Conservation (phyloP, 2,888 invertebrate species). For the Calliopum simillimum region DNA sequence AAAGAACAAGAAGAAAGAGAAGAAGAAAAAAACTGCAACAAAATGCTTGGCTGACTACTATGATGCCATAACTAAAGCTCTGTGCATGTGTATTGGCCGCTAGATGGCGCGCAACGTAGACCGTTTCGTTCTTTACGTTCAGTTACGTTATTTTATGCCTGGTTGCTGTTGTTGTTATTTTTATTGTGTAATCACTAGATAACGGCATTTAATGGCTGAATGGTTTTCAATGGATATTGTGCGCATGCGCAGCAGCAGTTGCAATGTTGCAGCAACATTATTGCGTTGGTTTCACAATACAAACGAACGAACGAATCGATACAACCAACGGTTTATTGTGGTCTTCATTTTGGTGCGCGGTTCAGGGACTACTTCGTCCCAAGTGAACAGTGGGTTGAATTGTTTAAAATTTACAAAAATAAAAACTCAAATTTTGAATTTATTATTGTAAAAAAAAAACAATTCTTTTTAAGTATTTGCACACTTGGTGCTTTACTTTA, state of each 20-base stretch:
- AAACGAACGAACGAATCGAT: neutral
- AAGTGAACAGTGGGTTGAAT: neutral
- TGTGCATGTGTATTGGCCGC: neutral
- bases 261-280: neutral
- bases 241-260: conserved; percentile 23
- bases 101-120: conserved; percentile 4
- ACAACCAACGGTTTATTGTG: conserved; percentile 29
- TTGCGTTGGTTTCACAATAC: conserved; percentile 20
- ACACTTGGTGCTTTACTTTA: too few species aligned
- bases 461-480: too few species aligned
- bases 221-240: conserved; percentile 43
- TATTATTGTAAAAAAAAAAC: too few species aligned
- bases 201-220: conserved; percentile 66
- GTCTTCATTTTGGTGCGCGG: neutral
- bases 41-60: neutral
- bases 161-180: conserved; percentile 45
- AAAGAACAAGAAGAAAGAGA: neutral
- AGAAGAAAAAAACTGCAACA: neutral
- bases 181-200: conserved; percentile 65
- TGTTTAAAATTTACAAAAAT: neutral
- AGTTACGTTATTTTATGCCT: conserved; percentile 20
- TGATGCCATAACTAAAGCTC: neutral
- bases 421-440: too few species aligned
- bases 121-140: conserved; percentile 1
- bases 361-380: neutral